Conservation (phyloP, 2,888 invertebrate genomes). For the Adelognathus sp. region DNA sequence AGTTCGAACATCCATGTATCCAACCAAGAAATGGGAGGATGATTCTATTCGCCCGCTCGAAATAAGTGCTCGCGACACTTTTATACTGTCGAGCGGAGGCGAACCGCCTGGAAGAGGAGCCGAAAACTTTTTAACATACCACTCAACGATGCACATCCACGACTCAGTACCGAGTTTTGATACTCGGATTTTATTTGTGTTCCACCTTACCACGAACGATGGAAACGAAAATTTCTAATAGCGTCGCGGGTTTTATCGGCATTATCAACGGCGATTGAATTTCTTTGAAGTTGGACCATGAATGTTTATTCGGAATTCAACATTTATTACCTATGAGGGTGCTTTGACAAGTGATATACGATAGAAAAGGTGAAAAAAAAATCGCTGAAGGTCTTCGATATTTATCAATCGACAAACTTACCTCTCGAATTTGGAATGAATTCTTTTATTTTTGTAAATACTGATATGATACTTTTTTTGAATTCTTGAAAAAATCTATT, state of each 20-base stretch:
- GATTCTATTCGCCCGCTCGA: conserved; percentile 49
- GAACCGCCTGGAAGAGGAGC: conserved; percentile 3
- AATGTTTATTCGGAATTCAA: background rate
- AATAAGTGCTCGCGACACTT: conserved; percentile 47
- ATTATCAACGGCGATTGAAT: background rate
- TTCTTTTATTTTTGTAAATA: no score
- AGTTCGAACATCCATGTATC: background rate
- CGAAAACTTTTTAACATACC: conserved; percentile 32
- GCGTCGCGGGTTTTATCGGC: background rate
- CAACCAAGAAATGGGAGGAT: conserved; percentile 2
- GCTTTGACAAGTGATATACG: no score
- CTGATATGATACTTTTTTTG: no score
- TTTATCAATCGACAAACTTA: no score
- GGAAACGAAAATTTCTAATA: background rate
- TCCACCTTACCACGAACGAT: background rate
- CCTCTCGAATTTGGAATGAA: no score
- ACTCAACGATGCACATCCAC: conserved; percentile 9
- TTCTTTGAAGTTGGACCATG: background rate
- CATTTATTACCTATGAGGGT: no score
- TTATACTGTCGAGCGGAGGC: conserved; percentile 29
- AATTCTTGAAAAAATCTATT: no score
- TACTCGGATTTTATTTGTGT: conserved; percentile 13
- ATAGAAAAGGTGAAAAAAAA: no score
- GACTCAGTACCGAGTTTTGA: background rate
- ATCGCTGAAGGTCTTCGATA: no score